Evolutionary conservation across 2,797 vertebrate species (phyloP).

Genomic region (Taeniopygia guttata): DNA sequence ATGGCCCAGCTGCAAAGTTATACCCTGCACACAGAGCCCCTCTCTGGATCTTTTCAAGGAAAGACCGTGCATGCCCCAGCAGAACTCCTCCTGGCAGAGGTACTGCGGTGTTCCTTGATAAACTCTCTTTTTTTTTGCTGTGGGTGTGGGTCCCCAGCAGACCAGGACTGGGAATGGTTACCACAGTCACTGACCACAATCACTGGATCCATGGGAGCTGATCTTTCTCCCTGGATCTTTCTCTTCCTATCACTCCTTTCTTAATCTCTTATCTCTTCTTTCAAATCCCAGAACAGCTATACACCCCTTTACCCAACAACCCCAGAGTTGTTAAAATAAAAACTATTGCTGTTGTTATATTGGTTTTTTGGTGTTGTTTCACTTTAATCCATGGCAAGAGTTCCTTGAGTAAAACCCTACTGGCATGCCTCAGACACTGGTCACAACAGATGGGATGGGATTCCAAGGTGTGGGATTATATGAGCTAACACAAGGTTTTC

Average conservation of each 20-base stretch:
- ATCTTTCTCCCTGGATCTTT: background rate
- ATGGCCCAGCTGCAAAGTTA: background rate
- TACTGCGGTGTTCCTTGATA: no score
- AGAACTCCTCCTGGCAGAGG: background rate
- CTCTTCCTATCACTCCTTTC: background rate
- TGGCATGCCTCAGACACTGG: fast-evolving
- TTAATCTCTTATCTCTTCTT: background rate
- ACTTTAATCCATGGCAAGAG: background rate
- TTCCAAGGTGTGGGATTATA: background rate
- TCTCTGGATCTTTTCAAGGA: background rate
- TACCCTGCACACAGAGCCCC: background rate
- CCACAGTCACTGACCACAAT: background rate
- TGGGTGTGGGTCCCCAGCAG: no score
- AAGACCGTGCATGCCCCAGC: background rate
- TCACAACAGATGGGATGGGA: background rate
- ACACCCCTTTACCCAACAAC: background rate
- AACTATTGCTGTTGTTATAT: background rate
- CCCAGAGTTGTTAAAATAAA: background rate
- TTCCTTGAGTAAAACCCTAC: background rate
- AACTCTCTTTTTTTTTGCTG: background rate
- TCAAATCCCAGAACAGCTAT: background rate
- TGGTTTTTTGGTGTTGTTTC: background rate
- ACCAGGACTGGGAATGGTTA: background rate
- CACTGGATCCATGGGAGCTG: background rate
- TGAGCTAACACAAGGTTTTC: background rate